Evolutionary conservation across 2,888 invertebrate genomes (phyloP), one percentile per base, ranked within the genome.

Genomic region (Acleris emargana): DNA sequence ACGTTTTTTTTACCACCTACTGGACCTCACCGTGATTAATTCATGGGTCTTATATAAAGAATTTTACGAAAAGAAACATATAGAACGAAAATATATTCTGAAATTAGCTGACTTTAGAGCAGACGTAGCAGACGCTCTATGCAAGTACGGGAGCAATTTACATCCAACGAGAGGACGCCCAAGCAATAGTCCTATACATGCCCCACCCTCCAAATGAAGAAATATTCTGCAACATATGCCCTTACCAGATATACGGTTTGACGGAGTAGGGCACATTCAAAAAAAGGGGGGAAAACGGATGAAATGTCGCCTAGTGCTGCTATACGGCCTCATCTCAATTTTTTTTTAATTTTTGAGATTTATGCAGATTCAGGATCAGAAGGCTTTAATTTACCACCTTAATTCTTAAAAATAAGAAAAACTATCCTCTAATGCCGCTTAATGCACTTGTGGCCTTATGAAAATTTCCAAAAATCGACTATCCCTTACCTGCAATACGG

Each of bases 1-100:
- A 50, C 67, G 73, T 3, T 51, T 77, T 11, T 76, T 76, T 58
- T 76, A 74, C 58, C 76, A 78, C 64, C 64, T 77, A 32, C 28
- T 76, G 49, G 74, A 76, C 58, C 49, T 76, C 17, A 42, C 49
- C n/a, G 58, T 51, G 38, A 72, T 77, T 3, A 76, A 74, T 49
- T 68, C 68, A 28, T 75, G 75, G 75, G 22, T 74, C 45, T 52
- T 75, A 7, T 52, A 52, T 7, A 52, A 32, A 52, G 32, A 52
- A 32, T 17, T 32, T 16, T 52, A 9, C 32, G 32, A 52, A 52
- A 52, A 9, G 52, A 52, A 52, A n/a, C 3, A 32, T 9, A 52
- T 52, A n/a, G 32, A 52, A 32, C 28, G n/a, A 52, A 52, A 52
- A 6, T 7, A 52, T 52, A 52, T 52, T 32, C 32, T 52, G 52